Percentiles rank a stretch among this genome's conserved stretches.
Conservation (phyloP, 2,797 vertebrate genomes). For the Ibycter americanus region DNA sequence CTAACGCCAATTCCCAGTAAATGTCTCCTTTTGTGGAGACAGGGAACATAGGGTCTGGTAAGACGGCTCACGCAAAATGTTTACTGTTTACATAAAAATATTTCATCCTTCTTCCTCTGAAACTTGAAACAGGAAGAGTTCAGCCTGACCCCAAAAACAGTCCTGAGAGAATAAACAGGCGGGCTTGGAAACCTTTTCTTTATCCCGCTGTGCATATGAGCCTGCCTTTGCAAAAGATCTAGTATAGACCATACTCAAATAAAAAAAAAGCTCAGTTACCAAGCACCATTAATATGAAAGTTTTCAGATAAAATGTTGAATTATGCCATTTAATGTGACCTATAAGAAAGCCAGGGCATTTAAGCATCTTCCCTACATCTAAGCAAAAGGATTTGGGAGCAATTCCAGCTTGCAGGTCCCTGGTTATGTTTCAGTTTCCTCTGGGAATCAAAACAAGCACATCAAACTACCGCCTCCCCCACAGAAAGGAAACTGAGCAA, state of each 20-base stretch:
- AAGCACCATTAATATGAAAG: neutral
- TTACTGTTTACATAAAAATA: conserved; percentile 18
- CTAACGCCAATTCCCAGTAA: neutral
- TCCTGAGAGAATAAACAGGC: neutral
- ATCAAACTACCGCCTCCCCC: neutral
- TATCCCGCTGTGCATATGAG: neutral
- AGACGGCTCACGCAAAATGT: neutral
- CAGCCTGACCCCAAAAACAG: neutral
- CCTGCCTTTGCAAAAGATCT: neutral
- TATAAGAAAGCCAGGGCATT: neutral
- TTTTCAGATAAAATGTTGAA: neutral
- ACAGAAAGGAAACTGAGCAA: neutral
- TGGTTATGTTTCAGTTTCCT: neutral
- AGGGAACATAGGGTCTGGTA: neutral
- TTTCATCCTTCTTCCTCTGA: neutral
- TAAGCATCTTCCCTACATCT: neutral
- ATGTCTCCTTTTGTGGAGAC: neutral
- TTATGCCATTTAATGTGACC: neutral
- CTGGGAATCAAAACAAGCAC: neutral
- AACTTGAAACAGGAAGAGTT: neutral
- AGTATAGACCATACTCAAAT: neutral
- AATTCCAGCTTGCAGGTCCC: neutral
- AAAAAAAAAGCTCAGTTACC: neutral
- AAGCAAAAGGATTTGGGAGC: neutral
- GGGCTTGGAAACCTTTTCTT: neutral